phyloP scores from a whole-genome alignment of 2,113 vertebrate species.

The Cercopithecus mona region DNA sequence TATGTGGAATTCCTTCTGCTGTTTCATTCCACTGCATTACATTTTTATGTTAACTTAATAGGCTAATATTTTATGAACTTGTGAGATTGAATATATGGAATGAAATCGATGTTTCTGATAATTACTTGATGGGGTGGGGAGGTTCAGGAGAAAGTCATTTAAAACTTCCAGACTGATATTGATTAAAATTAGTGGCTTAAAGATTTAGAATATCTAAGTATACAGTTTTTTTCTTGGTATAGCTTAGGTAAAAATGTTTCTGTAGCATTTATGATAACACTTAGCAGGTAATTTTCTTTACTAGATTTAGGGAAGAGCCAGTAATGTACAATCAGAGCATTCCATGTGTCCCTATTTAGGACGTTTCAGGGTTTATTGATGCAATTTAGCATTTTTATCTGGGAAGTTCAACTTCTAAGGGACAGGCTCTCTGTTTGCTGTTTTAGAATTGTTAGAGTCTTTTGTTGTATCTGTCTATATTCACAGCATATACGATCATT shows the following conservation, averaged over 20 bases:
- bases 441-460: slow-evolving; percentile 24
- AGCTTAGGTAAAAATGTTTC: slow-evolving; percentile 64
- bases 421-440: background rate
- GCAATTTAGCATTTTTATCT: slow-evolving; percentile 45
- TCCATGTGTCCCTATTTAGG: background rate
- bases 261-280: slow-evolving; percentile 48
- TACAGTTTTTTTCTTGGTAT: slow-evolving; percentile 24
- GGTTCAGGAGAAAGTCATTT: slow-evolving; percentile 78
- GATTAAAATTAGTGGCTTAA: slow-evolving; percentile 77
- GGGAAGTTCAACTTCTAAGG: slow-evolving; percentile 12
- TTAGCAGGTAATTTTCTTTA: slow-evolving; percentile 47
- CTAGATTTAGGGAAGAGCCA: slow-evolving; percentile 47
- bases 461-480: background rate
- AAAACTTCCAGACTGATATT: slow-evolving; percentile 77
- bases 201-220: slow-evolving; percentile 69
- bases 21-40: slow-evolving; percentile 61
- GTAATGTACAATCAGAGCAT: slow-evolving; percentile 35
- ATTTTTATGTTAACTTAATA: slow-evolving; percentile 74
- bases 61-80: slow-evolving; percentile 76
- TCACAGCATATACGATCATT: background rate
- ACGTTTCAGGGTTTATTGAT: slow-evolving; percentile 52
- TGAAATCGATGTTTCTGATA: slow-evolving; percentile 81
- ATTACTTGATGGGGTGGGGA: slow-evolving; percentile 73
- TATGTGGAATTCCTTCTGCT: slow-evolving; percentile 40
- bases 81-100: slow-evolving; percentile 61